Base-by-base conservation (phyloP, 2,797 vertebrate genomes). In the Cyprinodon diabolis region DNA sequence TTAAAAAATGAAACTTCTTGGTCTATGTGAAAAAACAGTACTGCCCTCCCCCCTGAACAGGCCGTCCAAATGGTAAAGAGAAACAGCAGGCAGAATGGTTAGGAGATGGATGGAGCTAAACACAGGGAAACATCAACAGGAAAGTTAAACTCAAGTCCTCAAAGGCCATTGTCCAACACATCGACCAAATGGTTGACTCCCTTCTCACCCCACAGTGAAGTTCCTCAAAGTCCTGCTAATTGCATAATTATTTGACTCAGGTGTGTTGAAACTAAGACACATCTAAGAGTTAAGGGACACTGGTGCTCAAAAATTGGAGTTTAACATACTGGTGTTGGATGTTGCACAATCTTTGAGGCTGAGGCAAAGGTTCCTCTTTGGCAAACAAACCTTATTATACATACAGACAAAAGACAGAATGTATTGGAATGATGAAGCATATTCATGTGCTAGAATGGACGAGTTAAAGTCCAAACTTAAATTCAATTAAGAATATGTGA, bases 171-270 rank as follows among this genome's bases (percentile, higher is more conserved):
- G 23, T 66, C 43, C 21, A 66, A 23, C 5, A 47, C 62, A 47
- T n/a, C 62, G 23, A 14, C 10, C 12, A 65, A 66, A 47, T 45
- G 3, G 13, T 12, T 66, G 35, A 47, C 45, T 47, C 15, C 62
- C 11, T 66, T 66, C n/a, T 14, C 62, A 66, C 6, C 19, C 21
- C 37, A 19, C 4, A 37, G 35, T 62, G 37, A 63, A 43, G 60
- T 63, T 63, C 37, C 43, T 40, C 60, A 43, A 10, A 60, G 35
- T 62, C 35, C 35, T 62, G 58, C 35, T 62, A 62, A 62, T 62
- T 15, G 37, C 35, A 15, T 21, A 30, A 62, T 62, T 40, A 62
- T 62, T 40, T 40, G 15, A 62, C 15, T 11, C 10, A 14, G 35
- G 60, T 10, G 10, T 43, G 37, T 43, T 43, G 10, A 43, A 63